These are phyloP conservation scores for Tachycineta bicolor DNA, from an alignment of 2,113 vertebrate genomes.

Conservation along the genomic window DNA sequence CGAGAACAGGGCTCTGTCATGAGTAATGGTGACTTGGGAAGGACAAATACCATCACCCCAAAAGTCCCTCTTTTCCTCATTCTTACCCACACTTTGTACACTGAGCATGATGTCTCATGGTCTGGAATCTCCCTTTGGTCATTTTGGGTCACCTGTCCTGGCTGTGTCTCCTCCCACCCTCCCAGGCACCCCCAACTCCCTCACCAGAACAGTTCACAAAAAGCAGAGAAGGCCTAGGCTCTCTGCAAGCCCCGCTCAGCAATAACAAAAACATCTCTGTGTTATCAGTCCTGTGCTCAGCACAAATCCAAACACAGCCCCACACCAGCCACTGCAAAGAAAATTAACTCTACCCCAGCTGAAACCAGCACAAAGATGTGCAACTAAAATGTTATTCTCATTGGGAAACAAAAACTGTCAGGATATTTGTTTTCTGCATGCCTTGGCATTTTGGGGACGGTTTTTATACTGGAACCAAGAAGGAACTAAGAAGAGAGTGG, in stretches of 20 bases:
- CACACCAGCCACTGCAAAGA: not conserved
- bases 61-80: not conserved
- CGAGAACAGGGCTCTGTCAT: not conserved
- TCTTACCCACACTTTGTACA: not conserved
- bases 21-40: not conserved
- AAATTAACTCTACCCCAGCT: not conserved
- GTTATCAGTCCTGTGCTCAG: not conserved
- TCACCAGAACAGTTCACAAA: accelerated
- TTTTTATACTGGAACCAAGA: not conserved
- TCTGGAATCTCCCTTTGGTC: not conserved
- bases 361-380: not conserved
- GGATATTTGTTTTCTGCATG: not conserved
- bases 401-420: not conserved
- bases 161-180: not conserved
- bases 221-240: not conserved
- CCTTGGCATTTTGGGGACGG: not conserved
- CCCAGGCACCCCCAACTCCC: not conserved
- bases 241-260: not conserved
- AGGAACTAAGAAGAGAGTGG: not conserved
- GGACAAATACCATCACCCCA: not conserved
- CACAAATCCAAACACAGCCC: not conserved
- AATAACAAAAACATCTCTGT: not conserved
- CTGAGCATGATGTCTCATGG: not conserved
- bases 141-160: not conserved
- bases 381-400: not conserved